Conservation (phyloP, 2,888 invertebrate genomes). For the Ashinkailepas kermadecensis region DNA sequence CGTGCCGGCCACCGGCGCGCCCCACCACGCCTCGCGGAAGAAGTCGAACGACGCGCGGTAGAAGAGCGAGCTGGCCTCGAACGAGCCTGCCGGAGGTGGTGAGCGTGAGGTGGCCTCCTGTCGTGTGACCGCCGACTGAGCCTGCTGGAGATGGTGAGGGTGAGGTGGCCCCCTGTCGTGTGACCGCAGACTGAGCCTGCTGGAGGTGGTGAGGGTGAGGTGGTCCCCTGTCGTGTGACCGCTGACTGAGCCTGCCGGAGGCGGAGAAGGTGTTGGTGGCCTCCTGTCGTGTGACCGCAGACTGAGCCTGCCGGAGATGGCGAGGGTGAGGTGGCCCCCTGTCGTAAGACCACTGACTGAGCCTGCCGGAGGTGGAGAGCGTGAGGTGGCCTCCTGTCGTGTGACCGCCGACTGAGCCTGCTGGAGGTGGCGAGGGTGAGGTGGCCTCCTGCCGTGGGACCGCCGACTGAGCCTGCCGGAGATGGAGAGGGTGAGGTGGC, state of each 20-base stretch:
- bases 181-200: slow-evolving; percentile 51
- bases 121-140: slow-evolving; percentile 51
- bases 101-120: slow-evolving; percentile 72
- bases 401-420: too few species aligned
- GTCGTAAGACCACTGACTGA: too few species aligned
- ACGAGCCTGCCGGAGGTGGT: slow-evolving; percentile 44
- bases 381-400: too few species aligned
- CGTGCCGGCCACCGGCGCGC: slow-evolving; percentile 69
- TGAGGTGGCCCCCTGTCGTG: slow-evolving; percentile 62
- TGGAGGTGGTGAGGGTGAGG: slow-evolving; percentile 56
- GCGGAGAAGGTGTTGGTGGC: too few species aligned
- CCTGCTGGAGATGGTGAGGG: slow-evolving; percentile 45
- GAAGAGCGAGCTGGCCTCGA: slow-evolving; percentile 86
- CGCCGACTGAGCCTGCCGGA: too few species aligned
- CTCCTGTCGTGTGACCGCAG: too few species aligned
- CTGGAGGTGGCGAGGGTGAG: too few species aligned
- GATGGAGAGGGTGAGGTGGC: too few species aligned
- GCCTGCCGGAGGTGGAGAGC: too few species aligned
- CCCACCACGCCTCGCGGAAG: slow-evolving; percentile 81
- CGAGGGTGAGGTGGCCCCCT: too few species aligned
- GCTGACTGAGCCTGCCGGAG: slow-evolving; percentile 51
- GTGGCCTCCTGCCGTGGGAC: too few species aligned
- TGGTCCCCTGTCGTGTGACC: slow-evolving; percentile 52
- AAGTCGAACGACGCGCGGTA: slow-evolving; percentile 93
- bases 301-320: too few species aligned